Base-by-base conservation (phyloP, 2,888 invertebrate species). In the Tetheella fluctuosa region DNA sequence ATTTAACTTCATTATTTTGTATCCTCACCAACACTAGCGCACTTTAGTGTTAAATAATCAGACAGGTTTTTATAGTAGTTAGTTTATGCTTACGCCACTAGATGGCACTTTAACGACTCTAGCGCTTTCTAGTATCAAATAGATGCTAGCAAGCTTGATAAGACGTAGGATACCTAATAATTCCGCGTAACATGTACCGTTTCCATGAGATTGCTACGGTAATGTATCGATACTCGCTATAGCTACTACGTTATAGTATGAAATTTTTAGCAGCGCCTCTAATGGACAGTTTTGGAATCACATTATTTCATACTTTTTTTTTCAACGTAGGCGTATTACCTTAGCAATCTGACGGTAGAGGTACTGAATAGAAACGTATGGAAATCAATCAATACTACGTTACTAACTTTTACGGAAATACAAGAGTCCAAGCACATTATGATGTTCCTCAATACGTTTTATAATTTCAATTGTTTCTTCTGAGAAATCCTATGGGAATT, bases 341-440 rank as follows among this genome's bases (percentile, higher is more conserved):
- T n/a, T n/a, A n/a, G n/a, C n/a, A n/a, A n/a, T n/a, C n/a, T n/a
- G n/a, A n/a, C n/a, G n/a, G n/a, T n/a, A n/a, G n/a, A n/a, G n/a
- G n/a, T n/a, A n/a, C 7, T 30, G 7, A 52, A 54, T 5, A 13
- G 28, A 55, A 20, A 28, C n/a, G n/a, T n/a, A n/a, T n/a, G n/a
- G n/a, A n/a, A n/a, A n/a, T n/a, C n/a, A n/a, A n/a, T n/a, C n/a
- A n/a, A n/a, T n/a, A n/a, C n/a, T n/a, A n/a, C n/a, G 1, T 39
- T 42, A 64, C 73, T 65, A 67, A 86, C 86, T 71, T 2, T 79
- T 68, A 34, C 69, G 67, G 23, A 85, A 67, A 67, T 76, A 85
- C 52, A 87, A 30, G 3, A 85, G 65, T 34, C 88, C 88, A 0
- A 75, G 58, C 0, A 86, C 86, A 20, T 67, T 74, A 5, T 68